A percentile compares a stretch with the other conserved stretches of the same genome.
phyloP scores from a whole-genome alignment of 2,888 invertebrate species.

The Macrosoma leucophasiata region DNA sequence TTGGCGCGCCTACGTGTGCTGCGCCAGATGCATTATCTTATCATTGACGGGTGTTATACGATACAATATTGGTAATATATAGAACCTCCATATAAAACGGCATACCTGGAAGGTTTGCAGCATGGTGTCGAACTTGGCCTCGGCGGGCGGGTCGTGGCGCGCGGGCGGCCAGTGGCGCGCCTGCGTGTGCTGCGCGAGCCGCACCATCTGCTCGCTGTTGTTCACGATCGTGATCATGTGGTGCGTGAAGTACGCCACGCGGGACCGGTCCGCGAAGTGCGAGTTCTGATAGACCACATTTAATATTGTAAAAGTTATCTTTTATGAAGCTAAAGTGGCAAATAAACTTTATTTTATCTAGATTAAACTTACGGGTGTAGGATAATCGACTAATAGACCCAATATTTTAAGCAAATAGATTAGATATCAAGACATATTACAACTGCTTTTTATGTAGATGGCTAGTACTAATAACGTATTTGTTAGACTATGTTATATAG shows the following conservation, averaged over 20 bases:
- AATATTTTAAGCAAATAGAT: too few relatives aligned
- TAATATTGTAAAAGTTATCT: not conserved
- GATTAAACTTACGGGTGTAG: not conserved
- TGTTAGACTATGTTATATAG: too few relatives aligned
- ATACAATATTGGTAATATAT: too few relatives aligned
- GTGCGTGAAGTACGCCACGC: slow-evolving; percentile 91
- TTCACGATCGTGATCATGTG: slow-evolving; percentile 97
- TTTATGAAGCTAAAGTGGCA: too few relatives aligned
- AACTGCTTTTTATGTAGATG: too few relatives aligned
- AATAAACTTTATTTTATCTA: not conserved
- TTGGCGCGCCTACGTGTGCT: too few relatives aligned
- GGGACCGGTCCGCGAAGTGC: slow-evolving; percentile 94
- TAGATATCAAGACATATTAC: too few relatives aligned
- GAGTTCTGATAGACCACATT: slow-evolving; percentile 66
- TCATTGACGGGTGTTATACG: too few relatives aligned
- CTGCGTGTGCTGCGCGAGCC: slow-evolving; percentile 90
- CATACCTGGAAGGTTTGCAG: slow-evolving; percentile 80
- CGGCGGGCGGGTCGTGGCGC: slow-evolving; percentile 75
- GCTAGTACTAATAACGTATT: too few relatives aligned
- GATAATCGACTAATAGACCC: not conserved
- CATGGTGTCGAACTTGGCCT: slow-evolving; percentile 75
- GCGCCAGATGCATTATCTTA: too few relatives aligned
- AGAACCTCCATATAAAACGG: too few relatives aligned
- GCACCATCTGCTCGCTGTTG: slow-evolving; percentile 93
- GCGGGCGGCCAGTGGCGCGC: slow-evolving; percentile 86